phyloP scores from a whole-genome alignment of 2,888 invertebrate genomes.

The Incurvaria masculella region DNA sequence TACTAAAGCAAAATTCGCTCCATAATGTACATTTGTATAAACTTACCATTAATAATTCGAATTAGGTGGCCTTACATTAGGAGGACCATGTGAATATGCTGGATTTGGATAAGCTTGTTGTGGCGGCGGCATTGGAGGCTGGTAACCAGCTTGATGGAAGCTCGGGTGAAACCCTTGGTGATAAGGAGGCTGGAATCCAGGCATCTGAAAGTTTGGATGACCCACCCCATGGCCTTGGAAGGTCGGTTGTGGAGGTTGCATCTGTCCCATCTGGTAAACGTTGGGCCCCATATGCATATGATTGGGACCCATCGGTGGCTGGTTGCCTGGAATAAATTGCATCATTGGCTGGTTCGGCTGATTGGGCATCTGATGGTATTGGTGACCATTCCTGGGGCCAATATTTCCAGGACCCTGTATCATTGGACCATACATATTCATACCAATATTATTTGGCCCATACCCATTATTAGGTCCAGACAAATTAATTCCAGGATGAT shows the following conservation, averaged over 20 bases:
- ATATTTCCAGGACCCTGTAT: neutral
- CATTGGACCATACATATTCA: neutral
- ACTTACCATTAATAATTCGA: neutral
- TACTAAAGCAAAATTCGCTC: neutral
- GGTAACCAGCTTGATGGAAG: neutral
- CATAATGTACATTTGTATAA: neutral
- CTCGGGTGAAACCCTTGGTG: neutral
- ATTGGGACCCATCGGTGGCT: neutral
- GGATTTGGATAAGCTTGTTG: neutral
- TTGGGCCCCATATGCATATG: neutral
- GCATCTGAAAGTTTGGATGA: neutral
- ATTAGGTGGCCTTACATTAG: neutral
- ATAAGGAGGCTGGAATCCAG: neutral
- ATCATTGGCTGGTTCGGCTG: neutral
- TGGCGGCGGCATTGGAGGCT: neutral
- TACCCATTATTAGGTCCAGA: too few species aligned
- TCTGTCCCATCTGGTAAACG: neutral
- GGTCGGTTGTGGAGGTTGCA: neutral
- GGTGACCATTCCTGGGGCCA: neutral
- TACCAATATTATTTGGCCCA: neutral
- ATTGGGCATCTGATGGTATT: neutral
- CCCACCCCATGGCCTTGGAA: neutral
- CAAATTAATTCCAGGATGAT: too few species aligned
- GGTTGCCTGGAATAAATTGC: neutral
- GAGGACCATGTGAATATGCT: neutral